phyloP scores from a whole-genome alignment of 2,113 vertebrate species.

The Petrocephalus microphthalmus region DNA sequence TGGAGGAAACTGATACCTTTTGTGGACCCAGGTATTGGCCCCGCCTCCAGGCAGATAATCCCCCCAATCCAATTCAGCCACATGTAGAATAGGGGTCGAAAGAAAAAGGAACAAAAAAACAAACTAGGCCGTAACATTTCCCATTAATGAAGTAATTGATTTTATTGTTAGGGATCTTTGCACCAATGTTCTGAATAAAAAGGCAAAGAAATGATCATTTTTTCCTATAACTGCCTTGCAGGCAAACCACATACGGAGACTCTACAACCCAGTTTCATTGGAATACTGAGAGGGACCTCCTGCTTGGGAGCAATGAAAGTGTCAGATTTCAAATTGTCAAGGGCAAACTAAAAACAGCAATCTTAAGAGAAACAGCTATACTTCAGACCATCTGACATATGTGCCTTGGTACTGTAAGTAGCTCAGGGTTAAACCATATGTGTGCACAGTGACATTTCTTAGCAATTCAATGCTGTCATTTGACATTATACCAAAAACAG shows the following conservation, averaged over 20 bases:
- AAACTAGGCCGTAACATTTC: not conserved
- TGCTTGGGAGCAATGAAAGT: not conserved
- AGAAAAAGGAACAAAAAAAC: not conserved
- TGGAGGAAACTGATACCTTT: not conserved
- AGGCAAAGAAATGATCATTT: slow-evolving; percentile 13
- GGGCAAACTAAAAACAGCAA: not conserved
- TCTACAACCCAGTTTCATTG: slow-evolving; percentile 10
- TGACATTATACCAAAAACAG: not conserved
- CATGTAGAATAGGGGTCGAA: not conserved
- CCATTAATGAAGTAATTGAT: slow-evolving; percentile 6
- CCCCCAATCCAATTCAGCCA: not conserved
- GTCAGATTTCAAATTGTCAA: not conserved
- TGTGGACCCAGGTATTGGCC: not conserved
- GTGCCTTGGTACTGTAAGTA: not conserved
- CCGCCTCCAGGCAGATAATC: not conserved
- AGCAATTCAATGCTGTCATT: not conserved
- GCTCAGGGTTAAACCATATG: not conserved
- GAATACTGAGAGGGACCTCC: slow-evolving; percentile 14
- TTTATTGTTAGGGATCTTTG: not conserved
- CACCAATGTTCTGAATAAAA: slow-evolving; percentile 18
- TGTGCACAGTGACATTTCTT: not conserved
- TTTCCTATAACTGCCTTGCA: slow-evolving; percentile 14
- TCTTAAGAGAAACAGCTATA: not conserved
- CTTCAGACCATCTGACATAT: not conserved
- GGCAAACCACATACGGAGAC: slow-evolving; percentile 14